Base-by-base conservation (phyloP, 2,888 invertebrate species). In the Deilephila porcellus region DNA sequence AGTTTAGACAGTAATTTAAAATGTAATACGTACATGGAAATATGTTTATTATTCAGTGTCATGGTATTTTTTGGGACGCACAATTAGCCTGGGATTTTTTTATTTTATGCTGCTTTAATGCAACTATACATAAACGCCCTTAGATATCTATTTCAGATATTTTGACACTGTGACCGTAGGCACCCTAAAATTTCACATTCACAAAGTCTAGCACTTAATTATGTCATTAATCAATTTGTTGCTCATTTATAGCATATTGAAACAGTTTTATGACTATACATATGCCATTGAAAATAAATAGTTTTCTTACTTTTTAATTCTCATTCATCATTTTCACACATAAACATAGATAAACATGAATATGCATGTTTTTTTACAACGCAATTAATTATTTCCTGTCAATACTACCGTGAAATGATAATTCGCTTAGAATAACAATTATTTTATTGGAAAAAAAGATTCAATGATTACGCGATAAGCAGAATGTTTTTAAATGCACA, bases 331-430 rank as follows among this genome's bases (percentile, higher is more conserved):
- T 60, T 19, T 34, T 62, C 2, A 62, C 19, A 32, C 29, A 32
- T 19, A 62, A 62, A 32, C 32, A 62, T 6, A 7, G 62, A 62
- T 62, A 62, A 62, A 17, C 19, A 32, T 34, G n/a, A 34, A 45
- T 34, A 34, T n/a, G 37, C 25, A 25, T 25, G 25, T n/a, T 32
- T 45, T 45, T 32, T 45, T 63, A 25, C 32, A 53, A 25, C 52
- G 29, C 25, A 52, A 52, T 17, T 25, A 62, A 4, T n/a, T 32
- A 29, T 53, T 71, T 71, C 52, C 29, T 62, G 45, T 20, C 78
- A 76, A 74, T 29, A 20, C 62, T 63, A 63, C 37, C 34, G n/a
- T 53, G 45, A 64, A 72, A 72, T 34, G 63, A 72, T 72, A 72
- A 72, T 53, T 53, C 63, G n/a, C 72, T 32, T 32, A 34, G 34